phyloP scores from a whole-genome alignment of 2,113 vertebrate species.

The Haemorhous mexicanus region DNA sequence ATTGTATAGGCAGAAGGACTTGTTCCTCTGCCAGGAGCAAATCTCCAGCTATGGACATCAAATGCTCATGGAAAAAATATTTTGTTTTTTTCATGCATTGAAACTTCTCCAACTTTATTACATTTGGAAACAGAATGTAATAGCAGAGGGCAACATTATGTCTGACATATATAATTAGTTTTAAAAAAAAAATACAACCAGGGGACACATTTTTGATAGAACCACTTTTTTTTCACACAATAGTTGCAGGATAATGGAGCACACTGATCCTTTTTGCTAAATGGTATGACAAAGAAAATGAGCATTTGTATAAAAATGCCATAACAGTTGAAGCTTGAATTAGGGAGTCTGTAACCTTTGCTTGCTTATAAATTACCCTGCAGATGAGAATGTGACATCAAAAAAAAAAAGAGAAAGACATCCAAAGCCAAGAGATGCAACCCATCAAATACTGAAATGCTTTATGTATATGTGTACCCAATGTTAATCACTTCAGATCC shows the following conservation, averaged over 20 bases:
- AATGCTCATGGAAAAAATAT: neutral
- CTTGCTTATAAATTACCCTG: neutral
- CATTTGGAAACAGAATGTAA: neutral
- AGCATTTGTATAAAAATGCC: neutral
- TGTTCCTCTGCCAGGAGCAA: neutral
- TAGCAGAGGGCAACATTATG: neutral
- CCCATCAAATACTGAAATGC: neutral
- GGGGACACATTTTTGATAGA: neutral
- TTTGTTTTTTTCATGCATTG: neutral
- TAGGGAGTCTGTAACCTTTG: conserved; percentile 10
- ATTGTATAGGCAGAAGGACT: neutral
- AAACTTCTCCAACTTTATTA: neutral
- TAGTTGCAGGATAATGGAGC: neutral
- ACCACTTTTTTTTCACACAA: neutral
- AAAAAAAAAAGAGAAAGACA: neutral
- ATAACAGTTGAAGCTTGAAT: neutral
- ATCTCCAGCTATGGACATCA: neutral
- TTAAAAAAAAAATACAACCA: neutral
- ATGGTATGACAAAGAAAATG: conserved; percentile 4
- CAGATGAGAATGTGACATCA: neutral
- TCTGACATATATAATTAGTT: conserved; percentile 2
- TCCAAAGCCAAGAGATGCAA: neutral
- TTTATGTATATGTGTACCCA: neutral
- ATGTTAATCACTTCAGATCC: neutral
- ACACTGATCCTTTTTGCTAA: neutral